A percentile compares a stretch with the other conserved stretches of the same genome.
Conservation (phyloP, 2,797 vertebrate genomes). For the Dromococcyx pavoninus region DNA sequence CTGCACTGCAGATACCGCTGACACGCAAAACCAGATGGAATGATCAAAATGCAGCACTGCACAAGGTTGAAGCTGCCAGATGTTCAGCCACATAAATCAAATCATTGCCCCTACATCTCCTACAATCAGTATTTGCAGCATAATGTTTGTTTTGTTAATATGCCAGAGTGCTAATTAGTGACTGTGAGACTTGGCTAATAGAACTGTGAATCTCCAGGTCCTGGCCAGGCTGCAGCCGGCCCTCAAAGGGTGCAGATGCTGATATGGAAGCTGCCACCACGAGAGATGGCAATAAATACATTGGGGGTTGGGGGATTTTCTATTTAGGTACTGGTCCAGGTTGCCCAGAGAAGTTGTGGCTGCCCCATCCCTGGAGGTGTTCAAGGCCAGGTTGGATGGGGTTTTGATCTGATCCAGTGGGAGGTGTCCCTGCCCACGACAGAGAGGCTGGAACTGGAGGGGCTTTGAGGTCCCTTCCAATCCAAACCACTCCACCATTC, state of each 20-base stretch:
- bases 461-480: no score
- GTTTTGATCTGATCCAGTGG: no score
- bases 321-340: no score
- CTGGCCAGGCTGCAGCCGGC: not conserved
- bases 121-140: slow-evolving; percentile 37
- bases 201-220: not conserved
- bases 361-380: no score
- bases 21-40: slow-evolving; percentile 44
- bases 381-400: no score
- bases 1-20: slow-evolving; percentile 52
- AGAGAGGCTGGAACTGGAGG: no score
- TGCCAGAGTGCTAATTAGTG: slow-evolving; percentile 18
- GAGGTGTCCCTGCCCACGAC: no score
- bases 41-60: slow-evolving; percentile 48
- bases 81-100: slow-evolving; percentile 54
- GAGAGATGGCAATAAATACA: not conserved
- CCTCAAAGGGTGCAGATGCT: not conserved
- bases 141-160: not conserved
- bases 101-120: slow-evolving; percentile 32
- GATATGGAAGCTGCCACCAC: not conserved
- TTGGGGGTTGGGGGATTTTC: not conserved
- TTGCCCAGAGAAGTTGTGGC: no score
- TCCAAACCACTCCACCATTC: no score
- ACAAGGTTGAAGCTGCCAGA: slow-evolving; percentile 46
- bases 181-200: not conserved